phyloP scores from a whole-genome alignment of 2,888 invertebrate species.

The Pinctada fucata region DNA sequence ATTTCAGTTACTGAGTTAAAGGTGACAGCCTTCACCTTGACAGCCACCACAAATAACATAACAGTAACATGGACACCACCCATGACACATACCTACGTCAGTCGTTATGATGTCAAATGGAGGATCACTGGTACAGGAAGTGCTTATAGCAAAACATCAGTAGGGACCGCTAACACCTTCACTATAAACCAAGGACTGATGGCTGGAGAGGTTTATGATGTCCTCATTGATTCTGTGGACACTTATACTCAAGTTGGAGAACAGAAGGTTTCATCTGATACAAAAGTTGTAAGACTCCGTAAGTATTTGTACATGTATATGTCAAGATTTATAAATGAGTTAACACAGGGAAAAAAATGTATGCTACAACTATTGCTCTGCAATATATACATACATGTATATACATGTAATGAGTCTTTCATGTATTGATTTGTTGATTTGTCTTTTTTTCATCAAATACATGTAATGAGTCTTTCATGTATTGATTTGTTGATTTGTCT shows the following conservation, averaged over 20 bases:
- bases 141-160: not conserved
- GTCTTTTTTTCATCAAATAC: not conserved
- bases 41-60: not conserved
- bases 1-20: not conserved
- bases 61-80: not conserved
- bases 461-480: too few relatives aligned
- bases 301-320: not conserved
- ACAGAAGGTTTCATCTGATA: not conserved
- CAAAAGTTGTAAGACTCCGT: not conserved
- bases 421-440: too few relatives aligned
- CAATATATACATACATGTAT: too few relatives aligned
- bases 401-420: too few relatives aligned
- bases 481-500: too few relatives aligned
- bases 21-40: not conserved
- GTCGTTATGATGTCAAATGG: not conserved
- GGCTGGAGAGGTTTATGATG: not conserved
- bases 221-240: not conserved
- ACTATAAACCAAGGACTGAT: not conserved
- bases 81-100: not conserved
- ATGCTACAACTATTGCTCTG: too few relatives aligned
- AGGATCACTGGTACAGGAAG: not conserved
- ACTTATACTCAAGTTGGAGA: not conserved
- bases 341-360: too few relatives aligned
- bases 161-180: not conserved
- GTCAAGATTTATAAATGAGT: too few relatives aligned